Percentiles rank a stretch among this genome's conserved stretches.
These are phyloP conservation scores for Leptinotarsa undecemlineata DNA, from an alignment of 1,140 invertebrate species.

Conservation along the genomic window DNA sequence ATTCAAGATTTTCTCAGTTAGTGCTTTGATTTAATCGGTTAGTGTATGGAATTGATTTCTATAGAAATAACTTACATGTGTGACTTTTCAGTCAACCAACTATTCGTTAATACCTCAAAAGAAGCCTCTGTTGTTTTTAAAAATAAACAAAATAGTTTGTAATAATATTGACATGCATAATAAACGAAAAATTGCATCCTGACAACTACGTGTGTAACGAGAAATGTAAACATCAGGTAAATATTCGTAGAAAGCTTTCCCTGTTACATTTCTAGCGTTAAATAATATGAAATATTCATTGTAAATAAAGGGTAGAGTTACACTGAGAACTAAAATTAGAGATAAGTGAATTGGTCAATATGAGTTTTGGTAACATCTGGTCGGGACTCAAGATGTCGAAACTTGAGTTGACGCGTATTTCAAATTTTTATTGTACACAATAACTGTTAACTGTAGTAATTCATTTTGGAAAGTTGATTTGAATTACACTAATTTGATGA, in stretches of 20 bases:
- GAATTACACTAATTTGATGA: too few relatives aligned
- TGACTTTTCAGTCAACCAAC: not conserved
- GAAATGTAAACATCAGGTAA: conserved; percentile 6
- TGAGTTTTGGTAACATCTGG: not conserved
- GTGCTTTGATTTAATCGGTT: too few relatives aligned
- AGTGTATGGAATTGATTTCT: not conserved
- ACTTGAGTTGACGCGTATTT: too few relatives aligned
- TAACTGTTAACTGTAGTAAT: too few relatives aligned
- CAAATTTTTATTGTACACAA: too few relatives aligned
- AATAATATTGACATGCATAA: not conserved
- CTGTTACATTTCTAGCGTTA: conserved; percentile 1
- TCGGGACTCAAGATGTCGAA: not conserved
- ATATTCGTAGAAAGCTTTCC: conserved; percentile 8
- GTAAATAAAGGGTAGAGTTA: conserved; percentile 1
- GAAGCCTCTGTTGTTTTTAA: conserved; percentile 2
- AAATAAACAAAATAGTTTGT: not conserved
- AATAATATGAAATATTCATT: not conserved
- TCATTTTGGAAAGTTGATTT: too few relatives aligned
- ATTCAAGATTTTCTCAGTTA: too few relatives aligned
- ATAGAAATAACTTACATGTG: not conserved
- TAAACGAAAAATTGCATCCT: not conserved
- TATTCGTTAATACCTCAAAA: not conserved
- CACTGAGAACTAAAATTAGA: conserved; percentile 5
- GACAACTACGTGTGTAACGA: not conserved
- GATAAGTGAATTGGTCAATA: conserved; percentile 6